Base-by-base conservation (phyloP, 2,888 invertebrate species). In the Drosophila pseudotakahashii region DNA sequence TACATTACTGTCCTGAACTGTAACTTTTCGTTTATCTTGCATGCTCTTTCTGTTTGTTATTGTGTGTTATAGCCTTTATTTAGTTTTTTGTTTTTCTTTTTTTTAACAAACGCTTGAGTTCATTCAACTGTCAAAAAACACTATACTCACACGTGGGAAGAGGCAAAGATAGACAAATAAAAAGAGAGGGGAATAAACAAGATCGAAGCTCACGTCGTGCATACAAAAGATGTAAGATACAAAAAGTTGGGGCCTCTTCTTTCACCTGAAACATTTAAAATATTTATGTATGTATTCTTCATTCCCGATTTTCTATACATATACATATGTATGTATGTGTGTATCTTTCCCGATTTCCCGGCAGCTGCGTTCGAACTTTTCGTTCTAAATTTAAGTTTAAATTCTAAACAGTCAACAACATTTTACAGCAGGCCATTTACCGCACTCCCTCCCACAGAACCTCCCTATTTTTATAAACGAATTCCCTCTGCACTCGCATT, bases 61-160 rank as follows among this genome's bases (percentile, higher is more conserved):
- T 70, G 42, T 47, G 26, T 55, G 48, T 60, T 23, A 39, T 76
- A 58, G 64, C 66, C 59, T 79, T 71, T 75, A 76, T 84, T 75
- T 75, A 58, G 44, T 78, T 77, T 68, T 68, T 69, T 66, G 64
- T 53, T 61, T 67, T 52, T 55, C 51, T 37, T 10, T 36, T 61
- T 55, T 36, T 54, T 47, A 42, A 52, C 42, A 64, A 60, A 75
- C 48, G 41, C 57, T 54, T 66, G 73, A 78, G 89, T 89, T 89
- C 89, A 89, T 90, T 90, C 88, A 90, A 90, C 89, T 90, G 87
- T 82, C 90, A 88, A 90, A 89, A 79, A 52, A 66, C 57, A 19
- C 44, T 32, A 58, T 47, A 61, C 34, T 57, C 45, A 69, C 69
- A 61, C 57, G 59, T 55, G 58, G 32, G 19, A 59, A 14, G 45